Evolutionary conservation across 2,797 vertebrate genomes (phyloP), one percentile per base, ranked within the genome.

Genomic region (Mormyrus hasselquistii): DNA sequence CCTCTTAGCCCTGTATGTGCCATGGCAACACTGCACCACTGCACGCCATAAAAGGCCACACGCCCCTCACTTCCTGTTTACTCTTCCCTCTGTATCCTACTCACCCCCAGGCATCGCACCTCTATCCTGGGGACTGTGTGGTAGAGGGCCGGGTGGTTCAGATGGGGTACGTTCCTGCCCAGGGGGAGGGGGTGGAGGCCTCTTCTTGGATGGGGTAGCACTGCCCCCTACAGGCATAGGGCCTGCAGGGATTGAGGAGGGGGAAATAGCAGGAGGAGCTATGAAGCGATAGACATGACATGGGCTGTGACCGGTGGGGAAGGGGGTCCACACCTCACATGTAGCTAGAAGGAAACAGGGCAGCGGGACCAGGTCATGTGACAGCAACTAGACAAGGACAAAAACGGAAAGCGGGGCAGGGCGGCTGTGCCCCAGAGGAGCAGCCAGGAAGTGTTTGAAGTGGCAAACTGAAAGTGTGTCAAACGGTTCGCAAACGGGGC

Each of bases 151-250:
- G 93, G 97, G 97, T 94, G 97, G 97, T 94, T 98, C 97, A 83
- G 97, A 97, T 90, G 97, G 96, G 91, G 97, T 97, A 95, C 97
- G 96, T 96, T 98, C 97, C 95, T 98, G 97, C 95, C 97, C 97
- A 85, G 97, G 97, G 93, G 97, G 97, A 92, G 97, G 97, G 94
- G 97, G 97, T 92, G 97, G 97, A 92, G 97, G 96, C 94, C 96
- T 96, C 96, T 98, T 98, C 96, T 98, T 97, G 94, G 96, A 97
- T 92, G 97, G 95, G 93, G 97, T 97, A 94, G 96, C 96, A 94
- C 96, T 97, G 94, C 97, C 96, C 93, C 96, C 96, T 93, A 95
- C 94, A 92, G 95, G 92, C 95, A 97, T 97, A 91, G 96, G 95
- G 94, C 95, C 95, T 94, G 97, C 94, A 91, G 97, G 96, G 93